These are phyloP conservation scores for Rhagonycha lutea DNA, from an alignment of 2,888 invertebrate species.

Conservation along the genomic window DNA sequence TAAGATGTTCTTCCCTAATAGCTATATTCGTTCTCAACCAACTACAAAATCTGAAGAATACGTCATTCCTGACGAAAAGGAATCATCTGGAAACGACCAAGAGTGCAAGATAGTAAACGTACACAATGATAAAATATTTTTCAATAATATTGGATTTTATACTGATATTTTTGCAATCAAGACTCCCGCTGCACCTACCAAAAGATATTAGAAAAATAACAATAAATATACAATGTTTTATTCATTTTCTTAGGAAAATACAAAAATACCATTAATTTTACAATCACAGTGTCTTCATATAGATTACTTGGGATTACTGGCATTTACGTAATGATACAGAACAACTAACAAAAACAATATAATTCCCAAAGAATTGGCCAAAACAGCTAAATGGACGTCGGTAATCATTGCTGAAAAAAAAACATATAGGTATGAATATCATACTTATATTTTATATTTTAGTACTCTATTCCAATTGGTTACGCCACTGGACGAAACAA, in stretches of 20 bases:
- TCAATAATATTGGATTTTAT: neutral
- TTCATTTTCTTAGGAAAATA: neutral
- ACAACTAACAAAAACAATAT: constrained; percentile 92
- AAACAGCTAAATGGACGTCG: constrained; percentile 93
- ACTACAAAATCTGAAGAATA: neutral
- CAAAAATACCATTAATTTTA: neutral
- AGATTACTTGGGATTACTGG: constrained; percentile 70
- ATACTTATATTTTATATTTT: too few species aligned
- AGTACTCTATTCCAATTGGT: neutral
- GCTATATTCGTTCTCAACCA: constrained; percentile 34
- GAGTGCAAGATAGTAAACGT: neutral
- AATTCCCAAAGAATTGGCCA: constrained; percentile 94
- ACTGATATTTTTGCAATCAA: neutral
- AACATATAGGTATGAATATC: too few species aligned
- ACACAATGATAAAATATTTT: neutral
- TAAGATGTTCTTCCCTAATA: constrained; percentile 33
- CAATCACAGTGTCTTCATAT: neutral
- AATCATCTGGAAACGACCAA: neutral
- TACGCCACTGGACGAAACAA: neutral
- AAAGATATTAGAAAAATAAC: too few species aligned
- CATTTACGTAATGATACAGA: constrained; percentile 93
- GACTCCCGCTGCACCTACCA: neutral
- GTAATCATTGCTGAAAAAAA: constrained; percentile 76
- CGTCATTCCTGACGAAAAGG: neutral
- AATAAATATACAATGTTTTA: neutral